These are phyloP conservation scores for Hololepta plana DNA, from an alignment of 2,888 invertebrate species.

Conservation along the genomic window DNA sequence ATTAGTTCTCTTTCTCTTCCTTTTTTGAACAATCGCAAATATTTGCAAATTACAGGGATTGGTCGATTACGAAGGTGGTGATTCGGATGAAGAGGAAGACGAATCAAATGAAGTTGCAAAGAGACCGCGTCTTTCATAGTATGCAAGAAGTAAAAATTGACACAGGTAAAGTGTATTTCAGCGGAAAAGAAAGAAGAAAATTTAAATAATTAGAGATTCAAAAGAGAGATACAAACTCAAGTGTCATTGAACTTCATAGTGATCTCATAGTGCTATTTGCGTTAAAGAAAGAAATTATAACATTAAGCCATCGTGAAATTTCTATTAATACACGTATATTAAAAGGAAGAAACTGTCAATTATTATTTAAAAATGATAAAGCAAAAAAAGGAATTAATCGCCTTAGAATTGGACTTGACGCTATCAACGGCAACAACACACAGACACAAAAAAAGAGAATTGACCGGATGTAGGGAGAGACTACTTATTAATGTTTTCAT, in stretches of 20 bases:
- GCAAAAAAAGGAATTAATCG: constrained; percentile 2
- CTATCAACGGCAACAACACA: too few species aligned
- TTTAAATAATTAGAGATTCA: too few species aligned
- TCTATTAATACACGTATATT: too few species aligned
- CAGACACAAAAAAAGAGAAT: too few species aligned
- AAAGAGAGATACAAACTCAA: constrained; percentile 14
- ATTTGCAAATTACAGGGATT: constrained; percentile 60
- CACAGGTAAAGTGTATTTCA: not conserved
- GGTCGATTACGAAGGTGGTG: constrained; percentile 94
- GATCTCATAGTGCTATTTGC: constrained; percentile 24
- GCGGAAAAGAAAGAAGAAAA: not conserved
- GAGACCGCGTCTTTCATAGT: constrained; percentile 62
- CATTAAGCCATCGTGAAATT: too few species aligned
- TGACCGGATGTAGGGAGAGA: too few species aligned
- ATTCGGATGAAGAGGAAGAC: constrained; percentile 89
- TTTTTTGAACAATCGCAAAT: too few species aligned
- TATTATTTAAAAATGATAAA: constrained; percentile 10
- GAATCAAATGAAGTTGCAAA: constrained; percentile 40
- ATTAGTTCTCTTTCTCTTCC: too few species aligned
- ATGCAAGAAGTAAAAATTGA: constrained; percentile 7
- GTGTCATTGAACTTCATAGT: constrained; percentile 21
- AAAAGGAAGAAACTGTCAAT: constrained; percentile 21
- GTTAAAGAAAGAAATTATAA: too few species aligned
- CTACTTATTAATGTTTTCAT: too few species aligned
- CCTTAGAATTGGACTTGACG: too few species aligned